A percentile compares a stretch with the other conserved stretches of the same genome.
Conservation (phyloP, 2,113 vertebrate genomes). For the Oncorhynchus gorbuscha region DNA sequence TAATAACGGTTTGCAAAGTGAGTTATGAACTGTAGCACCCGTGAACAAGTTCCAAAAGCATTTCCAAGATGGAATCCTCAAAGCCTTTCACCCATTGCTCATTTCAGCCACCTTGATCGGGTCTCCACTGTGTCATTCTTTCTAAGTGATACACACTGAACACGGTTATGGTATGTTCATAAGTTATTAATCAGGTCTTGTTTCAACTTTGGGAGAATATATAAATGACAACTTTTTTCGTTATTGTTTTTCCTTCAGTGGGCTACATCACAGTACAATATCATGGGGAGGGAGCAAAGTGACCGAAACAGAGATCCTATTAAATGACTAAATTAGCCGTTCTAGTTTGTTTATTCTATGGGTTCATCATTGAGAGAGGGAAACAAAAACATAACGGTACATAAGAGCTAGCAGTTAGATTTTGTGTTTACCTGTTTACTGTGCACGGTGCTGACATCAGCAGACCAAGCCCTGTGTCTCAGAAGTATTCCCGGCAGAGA, state of each 20-base stretch:
- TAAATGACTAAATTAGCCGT: neutral
- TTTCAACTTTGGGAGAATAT: too few species aligned
- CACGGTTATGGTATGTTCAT: neutral
- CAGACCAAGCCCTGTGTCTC: conserved; percentile 1
- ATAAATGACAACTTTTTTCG: too few species aligned
- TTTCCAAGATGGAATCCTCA: too few species aligned
- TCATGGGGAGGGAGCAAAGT: neutral
- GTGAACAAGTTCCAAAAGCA: neutral
- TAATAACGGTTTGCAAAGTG: neutral
- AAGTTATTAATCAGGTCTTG: too few species aligned
- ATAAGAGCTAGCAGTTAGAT: neutral
- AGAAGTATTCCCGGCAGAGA: conserved; percentile 29
- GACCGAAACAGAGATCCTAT: neutral
- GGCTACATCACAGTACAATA: neutral
- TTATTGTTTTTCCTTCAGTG: too few species aligned
- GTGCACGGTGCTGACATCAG: conserved; percentile 22
- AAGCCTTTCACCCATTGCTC: too few species aligned
- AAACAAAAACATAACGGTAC: neutral
- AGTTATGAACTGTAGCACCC: neutral
- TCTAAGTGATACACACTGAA: too few species aligned
- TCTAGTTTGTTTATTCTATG: neutral
- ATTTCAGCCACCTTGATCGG: too few species aligned
- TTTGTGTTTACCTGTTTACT: conserved; percentile 24
- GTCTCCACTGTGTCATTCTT: neutral
- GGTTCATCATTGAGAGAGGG: neutral